A percentile compares a stretch with the other conserved stretches of the same genome.
Conservation (phyloP, 1,140 invertebrate species). For the Hylaeus anthracinus region DNA sequence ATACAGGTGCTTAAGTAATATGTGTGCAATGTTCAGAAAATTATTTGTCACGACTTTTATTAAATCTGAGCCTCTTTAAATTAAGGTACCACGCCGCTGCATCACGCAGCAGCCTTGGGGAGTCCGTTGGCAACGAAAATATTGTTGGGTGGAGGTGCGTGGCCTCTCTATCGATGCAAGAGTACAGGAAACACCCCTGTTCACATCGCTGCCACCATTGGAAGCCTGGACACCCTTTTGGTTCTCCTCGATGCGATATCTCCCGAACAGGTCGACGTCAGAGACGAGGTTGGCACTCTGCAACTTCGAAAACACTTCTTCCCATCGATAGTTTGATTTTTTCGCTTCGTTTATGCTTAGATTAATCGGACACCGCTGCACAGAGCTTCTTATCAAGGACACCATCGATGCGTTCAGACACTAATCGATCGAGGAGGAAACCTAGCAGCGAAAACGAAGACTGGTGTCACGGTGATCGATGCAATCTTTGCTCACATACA, state of each 20-base stretch:
- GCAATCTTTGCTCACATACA: constrained; percentile 46
- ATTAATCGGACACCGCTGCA: constrained; percentile 48
- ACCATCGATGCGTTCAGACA: constrained; percentile 27
- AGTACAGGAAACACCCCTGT: constrained; percentile 40
- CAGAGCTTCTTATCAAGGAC: constrained; percentile 40
- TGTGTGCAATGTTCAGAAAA: neutral
- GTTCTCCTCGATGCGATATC: constrained; percentile 22
- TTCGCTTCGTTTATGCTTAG: neutral
- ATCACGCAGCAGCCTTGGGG: constrained; percentile 39
- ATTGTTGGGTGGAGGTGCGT: constrained; percentile 36
- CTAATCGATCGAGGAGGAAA: constrained; percentile 44
- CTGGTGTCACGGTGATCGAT: constrained; percentile 38
- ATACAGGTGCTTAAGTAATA: constrained; percentile 37
- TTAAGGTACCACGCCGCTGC: constrained; percentile 43
- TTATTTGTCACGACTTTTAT: neutral
- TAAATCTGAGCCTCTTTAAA: neutral
- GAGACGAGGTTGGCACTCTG: constrained; percentile 31
- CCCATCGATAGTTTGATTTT: neutral
- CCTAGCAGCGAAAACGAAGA: constrained; percentile 35
- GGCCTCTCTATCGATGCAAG: constrained; percentile 33
- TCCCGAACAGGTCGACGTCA: constrained; percentile 15
- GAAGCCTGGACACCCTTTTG: constrained; percentile 17
- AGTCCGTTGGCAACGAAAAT: constrained; percentile 26
- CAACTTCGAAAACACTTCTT: no score
- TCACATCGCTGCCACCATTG: constrained; percentile 42